phyloP scores from a whole-genome alignment of 2,113 vertebrate genomes.

The Eulemur rufifrons region DNA sequence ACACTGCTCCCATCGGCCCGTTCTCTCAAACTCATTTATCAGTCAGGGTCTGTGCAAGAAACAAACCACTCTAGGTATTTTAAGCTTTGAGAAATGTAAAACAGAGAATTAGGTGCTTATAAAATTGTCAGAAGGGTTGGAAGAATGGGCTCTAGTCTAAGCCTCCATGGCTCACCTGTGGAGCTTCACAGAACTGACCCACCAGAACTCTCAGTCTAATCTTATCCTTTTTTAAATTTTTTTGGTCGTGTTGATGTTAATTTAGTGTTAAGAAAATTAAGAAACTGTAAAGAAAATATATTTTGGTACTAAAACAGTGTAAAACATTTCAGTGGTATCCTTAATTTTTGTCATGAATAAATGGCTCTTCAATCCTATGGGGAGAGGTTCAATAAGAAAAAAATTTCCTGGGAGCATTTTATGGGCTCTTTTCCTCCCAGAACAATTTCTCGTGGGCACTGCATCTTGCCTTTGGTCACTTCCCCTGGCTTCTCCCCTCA shows the following conservation, averaged over 20 bases:
- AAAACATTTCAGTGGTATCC: neutral
- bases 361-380: neutral
- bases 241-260: neutral
- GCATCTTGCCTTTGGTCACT: neutral
- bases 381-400: neutral
- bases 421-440: neutral
- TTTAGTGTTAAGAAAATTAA: neutral
- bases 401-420: neutral
- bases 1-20: neutral
- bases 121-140: neutral
- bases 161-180: neutral
- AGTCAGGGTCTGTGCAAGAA: neutral
- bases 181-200: neutral
- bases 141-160: neutral
- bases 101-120: neutral
- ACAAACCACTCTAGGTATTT: neutral
- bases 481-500: too few species aligned
- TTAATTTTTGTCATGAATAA: neutral
- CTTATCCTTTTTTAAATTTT: neutral
- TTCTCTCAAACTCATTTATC: neutral
- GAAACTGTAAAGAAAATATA: neutral
- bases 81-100: neutral
- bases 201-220: neutral
- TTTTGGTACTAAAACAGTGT: neutral
- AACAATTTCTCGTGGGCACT: neutral